A percentile compares a stretch with the other conserved stretches of the same genome.
These are phyloP conservation scores for Antechinus flavipes DNA, from an alignment of 2,113 vertebrate genomes.

Conservation along the genomic window DNA sequence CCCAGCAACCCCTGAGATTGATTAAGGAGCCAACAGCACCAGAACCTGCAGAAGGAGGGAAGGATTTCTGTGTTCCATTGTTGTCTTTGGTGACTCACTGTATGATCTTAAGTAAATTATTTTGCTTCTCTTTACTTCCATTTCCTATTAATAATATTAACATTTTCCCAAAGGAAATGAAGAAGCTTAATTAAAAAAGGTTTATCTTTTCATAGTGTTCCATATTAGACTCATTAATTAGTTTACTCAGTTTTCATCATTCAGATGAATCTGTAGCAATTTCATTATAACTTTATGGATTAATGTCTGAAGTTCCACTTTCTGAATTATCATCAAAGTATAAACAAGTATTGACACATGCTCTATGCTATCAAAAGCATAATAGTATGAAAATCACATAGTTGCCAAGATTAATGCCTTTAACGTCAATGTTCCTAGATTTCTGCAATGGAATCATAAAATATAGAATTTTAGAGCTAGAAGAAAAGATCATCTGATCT, in stretches of 20 bases:
- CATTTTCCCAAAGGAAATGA: conserved; percentile 3
- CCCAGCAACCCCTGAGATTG: not conserved
- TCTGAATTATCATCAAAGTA: not conserved
- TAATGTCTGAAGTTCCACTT: not conserved
- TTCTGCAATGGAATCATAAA: not conserved
- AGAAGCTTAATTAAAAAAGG: conserved; percentile 14
- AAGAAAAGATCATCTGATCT: not conserved
- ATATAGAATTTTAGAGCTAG: not conserved
- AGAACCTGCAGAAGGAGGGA: not conserved
- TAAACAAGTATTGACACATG: not conserved
- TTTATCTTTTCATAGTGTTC: conserved; percentile 6
- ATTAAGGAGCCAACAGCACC: not conserved
- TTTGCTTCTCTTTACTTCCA: conserved; percentile 12
- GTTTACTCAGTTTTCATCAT: conserved; percentile 31
- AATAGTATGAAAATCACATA: not conserved
- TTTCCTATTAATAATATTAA: not conserved
- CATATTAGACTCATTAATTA: conserved; percentile 4
- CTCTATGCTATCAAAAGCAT: not conserved
- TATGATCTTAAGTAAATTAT: conserved; percentile 8
- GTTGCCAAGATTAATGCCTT: not conserved
- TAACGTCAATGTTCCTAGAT: not conserved
- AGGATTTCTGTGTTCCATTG: not conserved
- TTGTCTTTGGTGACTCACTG: not conserved
- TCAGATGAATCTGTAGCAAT: conserved; percentile 9
- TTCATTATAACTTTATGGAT: conserved; percentile 44